Percentiles rank a stretch among this genome's conserved stretches.
These are phyloP conservation scores for Aix galericulata DNA, from an alignment of 2,113 vertebrate genomes.

Conservation along the genomic window DNA sequence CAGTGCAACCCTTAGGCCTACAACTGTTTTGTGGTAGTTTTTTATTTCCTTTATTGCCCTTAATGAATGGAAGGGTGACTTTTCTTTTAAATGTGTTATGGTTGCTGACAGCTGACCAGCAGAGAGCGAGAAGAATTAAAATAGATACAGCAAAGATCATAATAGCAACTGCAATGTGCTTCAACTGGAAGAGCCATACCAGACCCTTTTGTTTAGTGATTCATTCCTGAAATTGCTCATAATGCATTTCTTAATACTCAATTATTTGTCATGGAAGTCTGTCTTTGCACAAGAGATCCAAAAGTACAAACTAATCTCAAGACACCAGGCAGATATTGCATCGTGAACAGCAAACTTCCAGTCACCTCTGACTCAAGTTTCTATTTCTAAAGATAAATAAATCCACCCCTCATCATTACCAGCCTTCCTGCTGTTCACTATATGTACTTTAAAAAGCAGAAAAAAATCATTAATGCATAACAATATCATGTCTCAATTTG, in stretches of 20 bases:
- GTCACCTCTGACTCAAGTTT: neutral
- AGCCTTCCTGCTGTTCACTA: neutral
- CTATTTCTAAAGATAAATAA: slow-evolving; percentile 19
- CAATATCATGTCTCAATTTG: neutral
- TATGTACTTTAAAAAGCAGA: neutral
- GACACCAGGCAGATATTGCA: neutral
- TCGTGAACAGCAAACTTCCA: neutral
- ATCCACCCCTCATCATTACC: neutral
- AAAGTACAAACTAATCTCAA: neutral
- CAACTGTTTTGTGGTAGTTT: neutral
- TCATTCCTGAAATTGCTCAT: neutral
- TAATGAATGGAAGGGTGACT: neutral
- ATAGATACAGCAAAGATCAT: neutral
- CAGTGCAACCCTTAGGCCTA: neutral
- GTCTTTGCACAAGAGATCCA: neutral
- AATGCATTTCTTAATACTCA: neutral
- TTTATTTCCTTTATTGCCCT: neutral
- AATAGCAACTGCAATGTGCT: neutral
- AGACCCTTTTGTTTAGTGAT: neutral
- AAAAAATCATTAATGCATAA: neutral
- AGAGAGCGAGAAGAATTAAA: neutral
- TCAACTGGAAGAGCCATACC: neutral
- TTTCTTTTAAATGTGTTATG: neutral
- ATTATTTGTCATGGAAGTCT: neutral
- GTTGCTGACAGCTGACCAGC: neutral